Evolutionary conservation across 2,113 vertebrate species (phyloP).

Genomic region (Aepyceros melampus): DNA sequence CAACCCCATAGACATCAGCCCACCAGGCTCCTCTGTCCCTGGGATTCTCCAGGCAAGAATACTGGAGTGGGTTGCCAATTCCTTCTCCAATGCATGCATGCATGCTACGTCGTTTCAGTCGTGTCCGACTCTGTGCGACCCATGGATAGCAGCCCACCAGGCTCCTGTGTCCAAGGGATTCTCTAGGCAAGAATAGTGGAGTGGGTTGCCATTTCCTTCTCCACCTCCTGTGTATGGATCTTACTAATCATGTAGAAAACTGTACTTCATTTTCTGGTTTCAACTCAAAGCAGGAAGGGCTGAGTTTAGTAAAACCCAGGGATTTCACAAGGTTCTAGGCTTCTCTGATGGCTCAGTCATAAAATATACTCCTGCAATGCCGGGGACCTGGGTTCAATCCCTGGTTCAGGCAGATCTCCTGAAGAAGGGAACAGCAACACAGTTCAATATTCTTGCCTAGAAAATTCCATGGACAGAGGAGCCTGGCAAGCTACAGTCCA

Average conservation of each 20-base stretch:
- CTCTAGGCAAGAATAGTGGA: neutral
- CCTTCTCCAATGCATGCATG: neutral
- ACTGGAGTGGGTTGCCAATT: neutral
- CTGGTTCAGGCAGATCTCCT: neutral
- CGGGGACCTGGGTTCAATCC: neutral
- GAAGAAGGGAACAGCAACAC: neutral
- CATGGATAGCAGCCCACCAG: neutral
- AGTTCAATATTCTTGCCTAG: neutral
- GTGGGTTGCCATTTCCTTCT: neutral
- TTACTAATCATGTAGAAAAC: neutral
- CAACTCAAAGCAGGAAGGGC: conserved; percentile 1
- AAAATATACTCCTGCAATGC: neutral
- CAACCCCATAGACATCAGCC: neutral
- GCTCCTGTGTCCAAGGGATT: neutral
- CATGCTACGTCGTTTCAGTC: neutral
- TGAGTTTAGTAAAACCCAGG: conserved; percentile 13
- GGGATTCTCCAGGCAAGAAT: neutral
- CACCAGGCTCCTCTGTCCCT: neutral
- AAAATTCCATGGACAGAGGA: neutral
- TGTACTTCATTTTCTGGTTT: neutral
- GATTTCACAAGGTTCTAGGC: neutral
- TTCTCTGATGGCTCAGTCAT: neutral
- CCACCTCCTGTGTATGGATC: neutral
- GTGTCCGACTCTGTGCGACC: fast-evolving
- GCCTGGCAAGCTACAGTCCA: neutral